Conservation (phyloP, 2,888 invertebrate species). For the Diplolepis rosae region DNA sequence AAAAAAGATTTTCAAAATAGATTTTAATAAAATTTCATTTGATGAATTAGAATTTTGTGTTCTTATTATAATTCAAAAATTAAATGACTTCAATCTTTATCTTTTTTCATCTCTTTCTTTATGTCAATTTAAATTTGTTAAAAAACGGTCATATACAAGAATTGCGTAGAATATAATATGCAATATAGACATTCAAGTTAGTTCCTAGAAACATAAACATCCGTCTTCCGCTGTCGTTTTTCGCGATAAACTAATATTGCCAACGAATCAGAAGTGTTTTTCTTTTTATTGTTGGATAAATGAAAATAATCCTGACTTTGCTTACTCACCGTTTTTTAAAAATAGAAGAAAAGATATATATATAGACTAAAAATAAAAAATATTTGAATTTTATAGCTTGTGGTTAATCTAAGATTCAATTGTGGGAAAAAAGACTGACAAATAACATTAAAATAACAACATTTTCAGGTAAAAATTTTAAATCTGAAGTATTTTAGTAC, state of each 20-base stretch:
- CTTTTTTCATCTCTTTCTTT: background rate
- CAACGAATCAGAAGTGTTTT: background rate
- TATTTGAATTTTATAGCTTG: too few species aligned
- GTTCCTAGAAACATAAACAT: constrained; percentile 17
- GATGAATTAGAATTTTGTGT: too few species aligned
- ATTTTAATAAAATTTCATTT: too few species aligned
- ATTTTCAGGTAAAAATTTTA: too few species aligned
- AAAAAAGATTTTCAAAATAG: too few species aligned
- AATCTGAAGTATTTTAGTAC: too few species aligned
- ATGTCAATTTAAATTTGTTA: background rate
- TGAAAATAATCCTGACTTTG: background rate
- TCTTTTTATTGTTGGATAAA: background rate
- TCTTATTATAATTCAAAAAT: too few species aligned
- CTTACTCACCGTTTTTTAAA: background rate
- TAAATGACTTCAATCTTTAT: background rate
- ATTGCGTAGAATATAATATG: background rate
- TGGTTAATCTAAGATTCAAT: too few species aligned
- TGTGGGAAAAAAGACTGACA: too few species aligned
- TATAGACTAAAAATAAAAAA: background rate
- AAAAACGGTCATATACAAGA: background rate
- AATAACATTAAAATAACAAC: too few species aligned
- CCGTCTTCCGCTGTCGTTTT: constrained; percentile 9
- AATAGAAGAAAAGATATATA: background rate
- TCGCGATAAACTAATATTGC: constrained; percentile 23
- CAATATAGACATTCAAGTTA: constrained; percentile 9